Percentiles rank a stretch among this genome's conserved stretches.
These are phyloP conservation scores for Pygoscelis adeliae DNA, from an alignment of 2,113 vertebrate species.

Conservation along the genomic window DNA sequence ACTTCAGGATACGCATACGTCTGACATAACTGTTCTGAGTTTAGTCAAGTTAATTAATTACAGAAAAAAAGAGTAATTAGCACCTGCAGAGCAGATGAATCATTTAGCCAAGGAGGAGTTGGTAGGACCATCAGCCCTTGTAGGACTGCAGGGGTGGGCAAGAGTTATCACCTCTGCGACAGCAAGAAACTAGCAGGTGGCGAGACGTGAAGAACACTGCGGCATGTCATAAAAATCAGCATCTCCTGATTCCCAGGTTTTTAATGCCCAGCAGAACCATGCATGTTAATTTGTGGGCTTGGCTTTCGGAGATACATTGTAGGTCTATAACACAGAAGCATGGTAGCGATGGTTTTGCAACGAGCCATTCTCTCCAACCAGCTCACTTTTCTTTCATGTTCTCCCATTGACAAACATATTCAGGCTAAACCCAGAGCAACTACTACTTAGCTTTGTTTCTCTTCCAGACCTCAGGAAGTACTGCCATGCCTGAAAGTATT, in stretches of 20 bases:
- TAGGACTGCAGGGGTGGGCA: neutral
- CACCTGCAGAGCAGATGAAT: neutral
- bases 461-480: neutral
- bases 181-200: neutral
- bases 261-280: neutral
- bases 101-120: neutral
- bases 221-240: neutral
- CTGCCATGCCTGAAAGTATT: neutral
- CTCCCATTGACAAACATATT: neutral
- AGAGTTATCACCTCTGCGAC: neutral
- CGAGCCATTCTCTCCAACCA: neutral
- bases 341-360: neutral
- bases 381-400: neutral
- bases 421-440: neutral
- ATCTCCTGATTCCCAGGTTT: neutral
- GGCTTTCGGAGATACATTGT: rapidly evolving
- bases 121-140: neutral
- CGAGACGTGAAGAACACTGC: rapidly evolving
- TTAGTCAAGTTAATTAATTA: neutral
- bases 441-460: too few species aligned
- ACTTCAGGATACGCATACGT: rapidly evolving
- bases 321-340: too few species aligned
- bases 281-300: neutral
- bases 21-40: neutral
- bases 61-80: neutral